A percentile compares a stretch with the other conserved stretches of the same genome.
Evolutionary conservation across 2,797 vertebrate genomes (phyloP).

Genomic region (Sparidentex hasta): DNA sequence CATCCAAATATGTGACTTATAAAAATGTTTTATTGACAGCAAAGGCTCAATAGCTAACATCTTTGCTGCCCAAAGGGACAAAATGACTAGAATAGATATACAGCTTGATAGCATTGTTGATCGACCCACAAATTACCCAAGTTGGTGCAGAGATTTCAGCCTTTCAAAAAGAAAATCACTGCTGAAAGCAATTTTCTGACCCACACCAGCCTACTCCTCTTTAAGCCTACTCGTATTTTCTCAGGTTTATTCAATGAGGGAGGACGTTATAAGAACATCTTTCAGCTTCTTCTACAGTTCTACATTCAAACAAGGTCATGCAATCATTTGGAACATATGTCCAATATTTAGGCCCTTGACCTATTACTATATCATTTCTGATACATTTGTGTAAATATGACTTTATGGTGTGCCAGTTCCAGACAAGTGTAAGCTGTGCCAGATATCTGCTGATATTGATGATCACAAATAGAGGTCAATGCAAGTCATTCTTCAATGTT

Average conservation of each 20-base stretch:
- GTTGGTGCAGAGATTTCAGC: slow-evolving; percentile 31
- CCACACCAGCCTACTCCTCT: slow-evolving; percentile 9
- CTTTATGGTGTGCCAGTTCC: slow-evolving; percentile 18
- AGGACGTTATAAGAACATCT: slow-evolving; percentile 3
- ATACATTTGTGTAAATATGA: slow-evolving; percentile 29
- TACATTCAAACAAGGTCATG: not conserved
- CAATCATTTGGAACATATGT: not conserved
- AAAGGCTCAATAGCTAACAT: slow-evolving; percentile 41
- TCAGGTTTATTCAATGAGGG: not conserved
- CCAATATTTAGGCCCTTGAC: not conserved
- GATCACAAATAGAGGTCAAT: slow-evolving; percentile 28
- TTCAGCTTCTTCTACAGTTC: not conserved
- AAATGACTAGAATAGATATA: slow-evolving; percentile 52
- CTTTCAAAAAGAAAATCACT: slow-evolving; percentile 24
- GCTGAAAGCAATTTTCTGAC: slow-evolving; percentile 39
- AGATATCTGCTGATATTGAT: slow-evolving; percentile 19
- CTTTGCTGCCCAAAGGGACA: slow-evolving; percentile 30
- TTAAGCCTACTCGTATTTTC: slow-evolving; percentile 12
- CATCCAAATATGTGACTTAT: slow-evolving; percentile 50
- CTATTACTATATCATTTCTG: slow-evolving; percentile 5
- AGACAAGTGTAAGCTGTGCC: slow-evolving; percentile 13
- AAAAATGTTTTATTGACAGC: slow-evolving; percentile 41
- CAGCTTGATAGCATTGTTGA: slow-evolving; percentile 50
- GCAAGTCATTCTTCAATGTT: slow-evolving; percentile 14
- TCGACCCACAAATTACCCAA: slow-evolving; percentile 50